Evolutionary conservation across 2,888 invertebrate genomes (phyloP).

Genomic region (Lepidonotus clava): DNA sequence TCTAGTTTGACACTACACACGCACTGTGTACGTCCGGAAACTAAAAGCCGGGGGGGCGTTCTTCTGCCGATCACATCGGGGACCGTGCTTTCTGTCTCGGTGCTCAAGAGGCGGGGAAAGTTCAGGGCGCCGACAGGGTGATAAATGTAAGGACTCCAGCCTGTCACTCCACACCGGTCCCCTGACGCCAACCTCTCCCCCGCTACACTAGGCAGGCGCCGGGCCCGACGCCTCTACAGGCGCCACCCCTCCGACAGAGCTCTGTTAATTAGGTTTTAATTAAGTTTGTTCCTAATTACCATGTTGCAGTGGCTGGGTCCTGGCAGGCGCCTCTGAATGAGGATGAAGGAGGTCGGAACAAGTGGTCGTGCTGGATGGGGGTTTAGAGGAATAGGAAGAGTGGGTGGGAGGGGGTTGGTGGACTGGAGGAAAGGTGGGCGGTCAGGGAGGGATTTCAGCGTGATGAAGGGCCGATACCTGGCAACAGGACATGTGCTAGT

Average conservation of each 20-base stretch:
- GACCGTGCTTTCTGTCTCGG: too few species aligned
- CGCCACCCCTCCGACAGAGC: not conserved
- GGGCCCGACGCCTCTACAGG: not conserved
- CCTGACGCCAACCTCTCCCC: not conserved
- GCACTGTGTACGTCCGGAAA: too few species aligned
- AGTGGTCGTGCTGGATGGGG: not conserved
- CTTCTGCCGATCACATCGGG: too few species aligned
- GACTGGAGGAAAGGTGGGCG: too few species aligned
- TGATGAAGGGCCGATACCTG: too few species aligned
- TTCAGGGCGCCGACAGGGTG: not conserved
- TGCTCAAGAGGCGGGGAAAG: too few species aligned
- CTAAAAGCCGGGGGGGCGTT: too few species aligned
- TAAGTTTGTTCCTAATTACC: conserved; percentile 42
- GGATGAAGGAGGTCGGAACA: conserved; percentile 27
- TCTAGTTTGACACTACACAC: too few species aligned
- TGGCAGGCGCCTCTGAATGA: not conserved
- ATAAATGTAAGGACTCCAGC: not conserved
- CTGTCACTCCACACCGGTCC: not conserved
- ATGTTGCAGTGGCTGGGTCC: not conserved
- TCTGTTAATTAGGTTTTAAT: conserved; percentile 34
- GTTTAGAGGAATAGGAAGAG: too few species aligned
- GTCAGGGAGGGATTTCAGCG: too few species aligned
- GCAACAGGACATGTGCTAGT: too few species aligned
- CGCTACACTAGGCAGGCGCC: not conserved
- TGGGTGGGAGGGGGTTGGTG: too few species aligned